phyloP scores from a whole-genome alignment of 2,113 vertebrate species.

The Gymnobelideus leadbeateri region DNA sequence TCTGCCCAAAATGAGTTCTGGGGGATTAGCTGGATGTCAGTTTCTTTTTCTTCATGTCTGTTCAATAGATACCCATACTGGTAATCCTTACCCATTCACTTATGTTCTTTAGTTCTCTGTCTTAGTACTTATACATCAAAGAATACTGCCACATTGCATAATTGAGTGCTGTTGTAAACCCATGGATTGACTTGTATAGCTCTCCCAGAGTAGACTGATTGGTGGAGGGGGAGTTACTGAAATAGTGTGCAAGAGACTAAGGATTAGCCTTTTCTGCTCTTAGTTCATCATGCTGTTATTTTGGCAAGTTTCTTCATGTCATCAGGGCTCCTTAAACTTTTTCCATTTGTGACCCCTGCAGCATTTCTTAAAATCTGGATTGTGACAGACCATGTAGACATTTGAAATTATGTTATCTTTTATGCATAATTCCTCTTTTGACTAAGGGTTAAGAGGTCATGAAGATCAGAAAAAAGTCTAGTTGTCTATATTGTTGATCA shows the following conservation, averaged over 20 bases:
- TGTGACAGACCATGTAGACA: no score
- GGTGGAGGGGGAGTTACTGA: background rate
- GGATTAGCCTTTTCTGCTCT: no score
- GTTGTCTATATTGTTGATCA: background rate
- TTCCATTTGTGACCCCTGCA: no score
- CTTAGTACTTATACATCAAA: background rate
- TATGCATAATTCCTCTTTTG: background rate
- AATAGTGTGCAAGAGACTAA: background rate
- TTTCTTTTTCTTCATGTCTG: background rate
- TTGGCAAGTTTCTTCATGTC: background rate
- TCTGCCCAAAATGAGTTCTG: background rate
- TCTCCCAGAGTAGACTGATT: background rate
- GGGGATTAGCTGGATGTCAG: background rate
- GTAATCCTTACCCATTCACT: background rate
- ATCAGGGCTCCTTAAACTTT: no score
- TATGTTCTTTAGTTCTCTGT: background rate
- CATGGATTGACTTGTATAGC: background rate
- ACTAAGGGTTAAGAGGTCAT: background rate
- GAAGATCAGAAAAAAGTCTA: background rate
- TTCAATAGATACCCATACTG: background rate
- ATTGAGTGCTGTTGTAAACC: background rate
- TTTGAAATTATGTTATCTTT: background rate
- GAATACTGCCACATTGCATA: background rate
- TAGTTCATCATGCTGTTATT: background rate
- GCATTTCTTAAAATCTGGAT: no score